These are phyloP conservation scores for Yoshiicerus persimilis DNA, from an alignment of 1,140 invertebrate species.

Conservation along the genomic window DNA sequence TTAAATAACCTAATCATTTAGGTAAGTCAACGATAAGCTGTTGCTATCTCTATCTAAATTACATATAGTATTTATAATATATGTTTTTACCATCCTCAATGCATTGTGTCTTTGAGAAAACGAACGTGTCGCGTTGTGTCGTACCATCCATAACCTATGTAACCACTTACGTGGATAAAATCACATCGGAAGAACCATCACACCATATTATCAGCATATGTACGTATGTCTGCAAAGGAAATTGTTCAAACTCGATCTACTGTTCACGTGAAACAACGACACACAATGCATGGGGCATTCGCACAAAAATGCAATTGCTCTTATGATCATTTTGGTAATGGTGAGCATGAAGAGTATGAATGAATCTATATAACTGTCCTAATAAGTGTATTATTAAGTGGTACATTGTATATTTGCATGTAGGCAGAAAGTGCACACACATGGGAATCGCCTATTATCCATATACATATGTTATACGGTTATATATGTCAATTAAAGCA, in stretches of 20 bases:
- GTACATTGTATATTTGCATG: background rate
- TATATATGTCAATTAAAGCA: too few relatives aligned
- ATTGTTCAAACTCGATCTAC: background rate
- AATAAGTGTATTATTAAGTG: background rate
- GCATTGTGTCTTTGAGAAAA: background rate
- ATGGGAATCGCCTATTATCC: background rate
- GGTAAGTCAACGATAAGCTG: background rate
- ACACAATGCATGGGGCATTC: background rate
- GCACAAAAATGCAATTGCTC: background rate
- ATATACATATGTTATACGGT: too few relatives aligned
- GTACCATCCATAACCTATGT: background rate
- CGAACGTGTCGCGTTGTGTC: background rate
- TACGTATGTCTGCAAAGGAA: background rate
- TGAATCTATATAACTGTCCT: background rate
- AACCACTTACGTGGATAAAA: background rate
- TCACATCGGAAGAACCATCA: background rate
- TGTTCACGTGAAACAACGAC: background rate
- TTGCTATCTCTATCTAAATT: background rate
- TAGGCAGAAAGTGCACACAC: background rate
- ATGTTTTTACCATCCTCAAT: too few relatives aligned
- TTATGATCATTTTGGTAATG: background rate
- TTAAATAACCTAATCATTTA: background rate
- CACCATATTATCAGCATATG: background rate
- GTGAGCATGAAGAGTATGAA: background rate
- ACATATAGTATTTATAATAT: background rate